phyloP scores from a whole-genome alignment of 2,797 vertebrate genomes.

The Cryptoblepharus egeriae region DNA sequence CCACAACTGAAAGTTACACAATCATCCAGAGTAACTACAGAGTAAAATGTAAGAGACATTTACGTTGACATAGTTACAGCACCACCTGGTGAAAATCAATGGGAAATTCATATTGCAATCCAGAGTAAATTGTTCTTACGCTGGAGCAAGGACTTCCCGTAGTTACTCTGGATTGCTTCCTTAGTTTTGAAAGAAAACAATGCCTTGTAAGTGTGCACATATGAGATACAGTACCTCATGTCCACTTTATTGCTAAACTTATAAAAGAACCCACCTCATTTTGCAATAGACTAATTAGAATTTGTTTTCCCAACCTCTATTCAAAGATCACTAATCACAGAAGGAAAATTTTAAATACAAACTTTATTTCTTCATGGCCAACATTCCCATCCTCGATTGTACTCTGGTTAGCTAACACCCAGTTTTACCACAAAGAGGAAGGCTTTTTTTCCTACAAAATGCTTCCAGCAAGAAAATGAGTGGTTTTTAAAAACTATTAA shows the following conservation, averaged over 20 bases:
- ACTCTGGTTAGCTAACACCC: constrained; percentile 19
- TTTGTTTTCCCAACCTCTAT: not conserved
- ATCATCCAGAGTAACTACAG: too few species aligned
- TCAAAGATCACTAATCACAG: constrained; percentile 17
- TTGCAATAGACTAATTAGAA: not conserved
- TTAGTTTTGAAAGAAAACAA: not conserved
- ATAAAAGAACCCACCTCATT: not conserved
- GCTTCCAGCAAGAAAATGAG: constrained; percentile 47
- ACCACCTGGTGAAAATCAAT: too few species aligned
- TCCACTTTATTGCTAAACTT: not conserved
- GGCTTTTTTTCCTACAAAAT: constrained; percentile 38
- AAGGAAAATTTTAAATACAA: constrained; percentile 38
- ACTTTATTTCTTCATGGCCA: constrained; percentile 1
- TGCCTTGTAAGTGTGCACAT: not conserved
- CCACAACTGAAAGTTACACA: too few species aligned
- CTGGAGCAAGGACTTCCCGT: too few species aligned
- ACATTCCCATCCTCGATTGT: constrained; percentile 19
- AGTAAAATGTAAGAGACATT: too few species aligned
- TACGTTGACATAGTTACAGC: too few species aligned
- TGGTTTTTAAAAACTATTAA: constrained; percentile 55
- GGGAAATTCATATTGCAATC: too few species aligned
- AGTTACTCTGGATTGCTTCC: too few species aligned
- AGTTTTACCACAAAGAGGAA: constrained; percentile 8
- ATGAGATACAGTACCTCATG: too few species aligned
- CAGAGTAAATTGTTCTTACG: too few species aligned